phyloP scores from a whole-genome alignment of 2,113 vertebrate species.

The Blennius ocellaris region DNA sequence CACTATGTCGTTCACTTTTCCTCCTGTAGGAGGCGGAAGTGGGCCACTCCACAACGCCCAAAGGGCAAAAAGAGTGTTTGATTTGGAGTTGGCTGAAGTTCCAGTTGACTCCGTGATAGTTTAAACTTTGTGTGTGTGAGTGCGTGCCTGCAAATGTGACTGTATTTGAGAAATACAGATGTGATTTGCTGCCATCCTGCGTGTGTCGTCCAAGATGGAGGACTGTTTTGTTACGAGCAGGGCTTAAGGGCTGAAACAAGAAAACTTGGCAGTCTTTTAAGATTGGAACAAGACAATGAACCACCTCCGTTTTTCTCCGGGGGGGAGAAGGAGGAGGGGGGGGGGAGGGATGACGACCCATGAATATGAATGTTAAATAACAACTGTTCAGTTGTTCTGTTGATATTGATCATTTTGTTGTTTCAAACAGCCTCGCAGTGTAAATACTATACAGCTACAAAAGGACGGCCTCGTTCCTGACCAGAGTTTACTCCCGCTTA shows the following conservation, averaged over 20 bases:
- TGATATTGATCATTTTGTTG: constrained; percentile 46
- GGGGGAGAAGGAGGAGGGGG: constrained; percentile 8
- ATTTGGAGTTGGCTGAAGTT: constrained; percentile 45
- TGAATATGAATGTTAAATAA: constrained; percentile 73
- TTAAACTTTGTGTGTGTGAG: constrained; percentile 11
- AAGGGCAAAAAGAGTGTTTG: constrained; percentile 29
- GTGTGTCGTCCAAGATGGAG: constrained; percentile 28
- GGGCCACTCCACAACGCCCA: constrained; percentile 26
- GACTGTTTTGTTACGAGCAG: constrained; percentile 35
- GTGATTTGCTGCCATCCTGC: constrained; percentile 37
- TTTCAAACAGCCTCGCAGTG: constrained; percentile 54
- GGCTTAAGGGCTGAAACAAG: constrained; percentile 51
- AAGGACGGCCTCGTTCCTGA: constrained; percentile 26
- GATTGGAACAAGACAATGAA: constrained; percentile 32
- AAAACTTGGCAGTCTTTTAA: constrained; percentile 31
- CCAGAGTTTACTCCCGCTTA: constrained; percentile 55
- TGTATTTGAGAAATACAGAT: constrained; percentile 45
- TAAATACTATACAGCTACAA: constrained; percentile 66
- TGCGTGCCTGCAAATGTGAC: constrained; percentile 18
- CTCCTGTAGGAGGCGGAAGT: constrained; percentile 52
- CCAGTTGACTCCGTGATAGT: constrained; percentile 40
- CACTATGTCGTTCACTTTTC: constrained; percentile 54
- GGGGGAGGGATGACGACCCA: constrained; percentile 21
- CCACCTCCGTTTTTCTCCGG: constrained; percentile 26
- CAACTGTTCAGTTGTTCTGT: constrained; percentile 52